Evolutionary conservation across 1,140 invertebrate species (phyloP), one percentile per base, ranked within the genome.

Genomic region (Drosophila truncata): DNA sequence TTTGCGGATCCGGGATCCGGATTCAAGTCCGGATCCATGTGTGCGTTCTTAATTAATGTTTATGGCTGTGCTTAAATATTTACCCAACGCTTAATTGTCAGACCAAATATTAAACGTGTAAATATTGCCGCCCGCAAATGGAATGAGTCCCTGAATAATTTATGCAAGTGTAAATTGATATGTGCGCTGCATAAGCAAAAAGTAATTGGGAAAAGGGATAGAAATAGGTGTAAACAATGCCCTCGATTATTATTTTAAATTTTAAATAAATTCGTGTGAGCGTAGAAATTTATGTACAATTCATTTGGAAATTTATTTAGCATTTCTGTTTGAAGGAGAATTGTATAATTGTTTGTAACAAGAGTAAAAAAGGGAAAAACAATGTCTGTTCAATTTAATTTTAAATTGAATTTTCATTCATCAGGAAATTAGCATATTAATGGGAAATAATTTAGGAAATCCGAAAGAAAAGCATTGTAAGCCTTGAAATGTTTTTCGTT

Each of bases 41-140:
- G 44, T 60, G 54, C 69, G 59, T 63, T 54, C 64, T 73, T 78
- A 80, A 78, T 84, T 88, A 80, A 83, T 80, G 61, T 78, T 71
- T 73, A 78, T 70, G 42, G 44, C 65, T 60, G 69, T 52, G 58
- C 67, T 73, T 78, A 65, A 67, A 88, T 62, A 79, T 73, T 90
- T 71, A 78, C 75, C 41, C 49, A 52, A 23, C 67, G 71, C 52
- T 64, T 88, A 80, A 87, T 87, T 87, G 80, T 52, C 52, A 63
- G 46, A 18, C 54, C 66, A 88, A 90, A 78, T 75, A 90, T 74
- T 90, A 64, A 78, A 52, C 52, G 44, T 55, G 64, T 20, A 74
- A 78, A 80, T 57, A 70, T 18, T 41, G 42, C 33, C n/a, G 18
- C 46, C 63, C 42, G 29, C 62, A 52, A 7, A 35, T 27, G 37